Evolutionary conservation across 2,797 vertebrate species (phyloP).

Genomic region (Parauchenoglanis ngamensis): DNA sequence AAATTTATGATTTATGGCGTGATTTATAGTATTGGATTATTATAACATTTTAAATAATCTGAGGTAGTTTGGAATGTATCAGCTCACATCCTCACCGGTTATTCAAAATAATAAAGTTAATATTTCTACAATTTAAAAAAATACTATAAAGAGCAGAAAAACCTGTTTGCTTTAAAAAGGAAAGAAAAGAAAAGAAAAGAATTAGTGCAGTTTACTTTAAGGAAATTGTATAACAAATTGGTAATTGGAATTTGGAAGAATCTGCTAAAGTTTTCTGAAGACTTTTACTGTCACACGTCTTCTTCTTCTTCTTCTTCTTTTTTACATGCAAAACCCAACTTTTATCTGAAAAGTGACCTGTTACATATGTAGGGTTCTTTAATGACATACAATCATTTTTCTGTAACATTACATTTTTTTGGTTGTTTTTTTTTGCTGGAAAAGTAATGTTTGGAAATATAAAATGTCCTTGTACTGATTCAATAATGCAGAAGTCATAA

Average conservation of each 20-base stretch:
- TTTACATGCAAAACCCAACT: not conserved
- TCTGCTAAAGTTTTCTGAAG: not conserved
- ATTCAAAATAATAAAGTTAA: not conserved
- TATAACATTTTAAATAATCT: not conserved
- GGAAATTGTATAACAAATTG: not conserved
- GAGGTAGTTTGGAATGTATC: not conserved
- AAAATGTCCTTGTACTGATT: not conserved
- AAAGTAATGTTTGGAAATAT: too few relatives aligned
- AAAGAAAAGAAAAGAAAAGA: not conserved
- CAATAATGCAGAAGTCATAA: not conserved
- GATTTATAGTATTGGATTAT: not conserved
- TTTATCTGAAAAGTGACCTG: not conserved
- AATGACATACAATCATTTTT: too few relatives aligned
- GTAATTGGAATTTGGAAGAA: not conserved
- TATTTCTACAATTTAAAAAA: not conserved
- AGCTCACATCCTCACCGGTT: not conserved
- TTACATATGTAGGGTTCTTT: not conserved
- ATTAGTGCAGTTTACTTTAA: not conserved
- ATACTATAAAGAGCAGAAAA: not conserved
- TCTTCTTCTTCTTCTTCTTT: not conserved
- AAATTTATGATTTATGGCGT: not conserved
- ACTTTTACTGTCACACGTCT: not conserved
- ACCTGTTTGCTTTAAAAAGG: too few relatives aligned
- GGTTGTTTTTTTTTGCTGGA: too few relatives aligned
- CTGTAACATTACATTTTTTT: too few relatives aligned